Conservation (phyloP, 2,888 invertebrate species). For the Anoncus sp. region DNA sequence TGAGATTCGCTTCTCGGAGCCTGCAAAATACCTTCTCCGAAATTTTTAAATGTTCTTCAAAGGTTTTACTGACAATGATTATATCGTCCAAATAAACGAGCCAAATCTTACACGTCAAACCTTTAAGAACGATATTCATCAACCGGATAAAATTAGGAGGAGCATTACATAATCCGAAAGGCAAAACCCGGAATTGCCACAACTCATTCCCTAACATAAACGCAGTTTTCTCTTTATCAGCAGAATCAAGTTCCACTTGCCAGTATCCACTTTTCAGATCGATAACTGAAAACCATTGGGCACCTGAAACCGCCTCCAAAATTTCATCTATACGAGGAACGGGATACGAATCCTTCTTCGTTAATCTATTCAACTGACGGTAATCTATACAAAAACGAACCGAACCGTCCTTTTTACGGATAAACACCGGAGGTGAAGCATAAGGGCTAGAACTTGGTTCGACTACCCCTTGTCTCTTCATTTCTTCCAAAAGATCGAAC, state of each 20-base stretch:
- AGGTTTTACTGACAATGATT: conserved; percentile 53
- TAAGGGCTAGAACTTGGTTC: conserved; percentile 6
- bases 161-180: conserved; percentile 50
- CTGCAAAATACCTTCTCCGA: conserved; percentile 8
- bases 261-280: conserved; percentile 1
- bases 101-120: conserved; percentile 65
- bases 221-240: conserved; percentile 6
- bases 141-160: conserved; percentile 35
- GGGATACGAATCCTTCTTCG: conserved; percentile 2
- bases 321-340: background rate
- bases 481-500: conserved; percentile 4
- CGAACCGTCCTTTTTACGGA: background rate
- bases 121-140: conserved; percentile 47
- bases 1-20: conserved; percentile 2
- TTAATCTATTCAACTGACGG: background rate
- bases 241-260: background rate
- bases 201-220: conserved; percentile 11
- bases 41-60: conserved; percentile 57
- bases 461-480: conserved; percentile 1
- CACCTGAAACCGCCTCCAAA: background rate
- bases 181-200: conserved; percentile 41
- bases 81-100: conserved; percentile 65
- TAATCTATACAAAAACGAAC: conserved; percentile 13
- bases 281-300: conserved; percentile 4
- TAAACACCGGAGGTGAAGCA: conserved; percentile 7